These are phyloP conservation scores for Nomada flava DNA, from an alignment of 2,888 invertebrate genomes.

Conservation along the genomic window DNA sequence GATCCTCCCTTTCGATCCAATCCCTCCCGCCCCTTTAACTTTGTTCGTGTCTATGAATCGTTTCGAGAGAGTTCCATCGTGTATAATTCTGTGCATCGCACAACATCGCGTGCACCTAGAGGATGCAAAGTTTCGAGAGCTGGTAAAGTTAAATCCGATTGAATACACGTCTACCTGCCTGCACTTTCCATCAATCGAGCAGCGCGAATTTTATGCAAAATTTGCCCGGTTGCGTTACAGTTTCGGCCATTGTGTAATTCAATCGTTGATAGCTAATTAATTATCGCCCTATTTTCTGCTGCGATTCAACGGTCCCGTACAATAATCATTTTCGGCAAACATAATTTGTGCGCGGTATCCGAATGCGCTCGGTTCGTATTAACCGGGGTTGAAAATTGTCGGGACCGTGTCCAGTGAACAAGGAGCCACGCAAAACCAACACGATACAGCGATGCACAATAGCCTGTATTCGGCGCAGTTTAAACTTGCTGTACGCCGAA, in stretches of 20 bases:
- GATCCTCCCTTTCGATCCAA: constrained; percentile 17
- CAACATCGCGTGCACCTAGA: constrained; percentile 49
- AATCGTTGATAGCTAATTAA: no score
- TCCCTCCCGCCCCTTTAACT: background rate
- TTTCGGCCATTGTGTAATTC: background rate
- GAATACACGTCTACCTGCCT: constrained; percentile 5
- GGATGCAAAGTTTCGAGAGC: constrained; percentile 55
- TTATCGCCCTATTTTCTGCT: no score
- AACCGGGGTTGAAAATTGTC: no score
- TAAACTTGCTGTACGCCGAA: no score
- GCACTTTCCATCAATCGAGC: constrained; percentile 6
- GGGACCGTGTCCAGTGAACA: no score
- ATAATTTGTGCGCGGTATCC: no score
- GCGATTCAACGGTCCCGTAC: no score
- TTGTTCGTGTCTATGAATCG: constrained; percentile 49
- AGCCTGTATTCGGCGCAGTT: no score
- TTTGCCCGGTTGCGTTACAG: background rate
- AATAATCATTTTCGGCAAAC: no score
- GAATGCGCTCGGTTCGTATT: no score
- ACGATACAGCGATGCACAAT: no score
- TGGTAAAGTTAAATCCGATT: constrained; percentile 51
- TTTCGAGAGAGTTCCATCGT: constrained; percentile 27
- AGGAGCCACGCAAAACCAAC: no score
- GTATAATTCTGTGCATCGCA: constrained; percentile 32
- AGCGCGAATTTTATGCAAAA: background rate